phyloP scores from a whole-genome alignment of 2,113 vertebrate genomes.

The Microcebus griseorufus region DNA sequence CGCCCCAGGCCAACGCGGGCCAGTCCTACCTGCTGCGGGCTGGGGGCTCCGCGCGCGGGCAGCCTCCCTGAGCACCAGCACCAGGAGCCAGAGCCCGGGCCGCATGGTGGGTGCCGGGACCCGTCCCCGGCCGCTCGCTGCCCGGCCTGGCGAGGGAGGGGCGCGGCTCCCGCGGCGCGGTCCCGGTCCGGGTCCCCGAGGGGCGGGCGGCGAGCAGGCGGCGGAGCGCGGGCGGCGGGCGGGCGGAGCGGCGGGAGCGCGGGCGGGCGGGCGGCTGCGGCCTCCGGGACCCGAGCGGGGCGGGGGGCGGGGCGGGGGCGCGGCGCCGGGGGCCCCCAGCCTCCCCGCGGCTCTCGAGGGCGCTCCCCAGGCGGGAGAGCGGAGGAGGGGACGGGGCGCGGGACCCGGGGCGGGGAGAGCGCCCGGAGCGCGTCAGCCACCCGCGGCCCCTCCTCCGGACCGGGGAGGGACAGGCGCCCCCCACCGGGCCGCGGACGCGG shows the following conservation, averaged over 20 bases:
- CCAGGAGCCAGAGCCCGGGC: slow-evolving; percentile 63
- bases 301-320: slow-evolving; percentile 11
- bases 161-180: not conserved
- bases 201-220: not conserved
- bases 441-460: not conserved
- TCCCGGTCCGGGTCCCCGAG: not conserved
- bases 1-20: not conserved
- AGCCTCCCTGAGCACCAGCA: slow-evolving; percentile 65
- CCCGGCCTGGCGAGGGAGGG: not conserved
- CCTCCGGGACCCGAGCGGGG: not conserved
- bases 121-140: not conserved
- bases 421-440: not conserved
- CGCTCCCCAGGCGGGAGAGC: not conserved
- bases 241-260: not conserved
- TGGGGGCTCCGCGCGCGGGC: slow-evolving; percentile 52
- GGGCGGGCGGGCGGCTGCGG: not conserved
- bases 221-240: not conserved
- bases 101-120: slow-evolving; percentile 66
- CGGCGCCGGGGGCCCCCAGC: not conserved
- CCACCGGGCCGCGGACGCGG: not conserved
- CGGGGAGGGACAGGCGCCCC: not conserved
- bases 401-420: not conserved
- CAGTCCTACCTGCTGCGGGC: slow-evolving; percentile 68
- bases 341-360: not conserved
- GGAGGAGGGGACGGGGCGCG: not conserved